Base-by-base conservation (phyloP, 1,140 invertebrate genomes). In the Ceratitis capitata region DNA sequence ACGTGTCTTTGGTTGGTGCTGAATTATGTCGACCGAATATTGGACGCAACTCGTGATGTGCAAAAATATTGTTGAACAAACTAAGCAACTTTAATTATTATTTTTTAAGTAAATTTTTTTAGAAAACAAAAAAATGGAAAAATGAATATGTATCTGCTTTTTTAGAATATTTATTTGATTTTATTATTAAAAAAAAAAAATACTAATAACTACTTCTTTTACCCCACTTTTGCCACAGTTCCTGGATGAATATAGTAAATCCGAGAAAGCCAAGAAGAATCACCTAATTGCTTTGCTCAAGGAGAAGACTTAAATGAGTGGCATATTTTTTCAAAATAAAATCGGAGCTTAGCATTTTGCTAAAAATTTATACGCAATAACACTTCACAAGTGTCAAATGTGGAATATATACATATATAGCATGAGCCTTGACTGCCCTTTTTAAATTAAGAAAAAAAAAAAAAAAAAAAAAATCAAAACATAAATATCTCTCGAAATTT, bases 171-270 rank as follows among this genome's bases (percentile, higher is more conserved):
- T 19, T 7, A 51, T n/a, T 14, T 42, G 12, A 16, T 51, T n/a
- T 53, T 2, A 42, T 29, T 26, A 29, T 84, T 56, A 53, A 47
- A 82, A 58, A 89, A 64, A 88, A 86, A 85, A 87, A 86, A 51
- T 78, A 19, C 58, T 74, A 51, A 64, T 84, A n/a, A 56, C 10
- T 85, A 39, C 19, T 85, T 56, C 7, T 49, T 58, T 12, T 51
- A 23, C n/a, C 56, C 58, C 64, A 35, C 53, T 49, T 86, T 87
- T 86, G 83, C 92, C 91, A 49, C 92, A 95, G 95, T 91, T 95
- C 56, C 89, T 95, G 69, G 94, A 95, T 87, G 94, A 95, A 86
- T 95, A 95, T 89, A 93, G 92, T 89, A 93, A 93, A 86, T 95
- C 95, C 4, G 93, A 94, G 69, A 92, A 92, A 83, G 95, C 94